Conservation (phyloP, 2,888 invertebrate genomes). For the Sceliomorpha sp. region DNA sequence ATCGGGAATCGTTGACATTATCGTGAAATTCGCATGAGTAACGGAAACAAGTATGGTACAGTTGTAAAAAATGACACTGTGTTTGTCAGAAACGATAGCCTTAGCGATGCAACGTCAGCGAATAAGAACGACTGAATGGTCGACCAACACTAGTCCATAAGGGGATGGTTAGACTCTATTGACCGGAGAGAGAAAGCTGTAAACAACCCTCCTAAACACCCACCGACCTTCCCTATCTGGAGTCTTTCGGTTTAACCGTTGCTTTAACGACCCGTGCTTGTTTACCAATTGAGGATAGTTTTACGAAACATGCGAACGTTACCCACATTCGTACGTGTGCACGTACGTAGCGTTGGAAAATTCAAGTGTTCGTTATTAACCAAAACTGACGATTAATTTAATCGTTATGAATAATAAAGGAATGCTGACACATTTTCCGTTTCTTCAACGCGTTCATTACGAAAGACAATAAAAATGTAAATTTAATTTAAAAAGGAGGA, state of each 20-base stretch:
- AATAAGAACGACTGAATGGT: conserved; percentile 64
- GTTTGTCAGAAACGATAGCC: conserved; percentile 59
- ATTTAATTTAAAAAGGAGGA: conserved; percentile 48
- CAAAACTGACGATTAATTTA: too few relatives aligned
- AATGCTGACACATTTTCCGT: too few relatives aligned
- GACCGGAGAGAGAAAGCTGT: conserved; percentile 66
- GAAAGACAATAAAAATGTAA: too few relatives aligned
- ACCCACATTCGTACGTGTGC: conserved; percentile 20
- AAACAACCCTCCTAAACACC: conserved; percentile 76
- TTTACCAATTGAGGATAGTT: conserved; percentile 72
- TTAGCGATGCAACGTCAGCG: conserved; percentile 69
- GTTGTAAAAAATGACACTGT: conserved; percentile 50
- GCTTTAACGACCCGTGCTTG: conserved; percentile 74
- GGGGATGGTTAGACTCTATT: conserved; percentile 65
- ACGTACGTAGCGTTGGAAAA: conserved; percentile 8
- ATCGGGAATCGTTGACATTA: too few relatives aligned
- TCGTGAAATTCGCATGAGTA: too few relatives aligned
- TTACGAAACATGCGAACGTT: conserved; percentile 42
- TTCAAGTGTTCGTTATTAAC: too few relatives aligned
- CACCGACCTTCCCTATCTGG: conserved; percentile 62
- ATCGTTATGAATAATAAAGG: too few relatives aligned
- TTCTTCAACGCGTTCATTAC: too few relatives aligned
- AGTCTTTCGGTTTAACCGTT: conserved; percentile 72
- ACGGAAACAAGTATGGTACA: conserved; percentile 51
- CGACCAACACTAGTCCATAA: conserved; percentile 60